Evolutionary conservation across 30 jellyfish, hydroid and myxozoan species (phyloP).

Genomic region (Catostylus mosaicus): DNA sequence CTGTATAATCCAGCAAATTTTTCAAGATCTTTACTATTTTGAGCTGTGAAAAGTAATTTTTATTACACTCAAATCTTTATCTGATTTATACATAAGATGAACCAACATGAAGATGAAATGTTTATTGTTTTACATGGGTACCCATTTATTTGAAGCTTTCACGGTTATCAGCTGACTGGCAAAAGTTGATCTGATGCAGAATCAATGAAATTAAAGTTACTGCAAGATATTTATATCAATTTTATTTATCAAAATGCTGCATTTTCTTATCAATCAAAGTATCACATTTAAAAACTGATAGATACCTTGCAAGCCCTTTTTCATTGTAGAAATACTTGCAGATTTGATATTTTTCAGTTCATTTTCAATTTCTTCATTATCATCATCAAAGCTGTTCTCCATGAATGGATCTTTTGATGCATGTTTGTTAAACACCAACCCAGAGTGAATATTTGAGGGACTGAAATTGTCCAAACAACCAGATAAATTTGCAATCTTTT

Average conservation of each 20-base stretch:
- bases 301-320: too few relatives aligned
- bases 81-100: background rate
- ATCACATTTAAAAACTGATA: too few relatives aligned
- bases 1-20: conserved; percentile 60
- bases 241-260: too few relatives aligned
- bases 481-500: conserved; percentile 50
- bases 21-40: conserved; percentile 25
- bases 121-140: too few relatives aligned
- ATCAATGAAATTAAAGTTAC: too few relatives aligned
- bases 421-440: conserved; percentile 31
- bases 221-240: too few relatives aligned
- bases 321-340: too few relatives aligned
- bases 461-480: conserved; percentile 47
- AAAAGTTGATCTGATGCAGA: too few relatives aligned
- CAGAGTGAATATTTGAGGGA: background rate
- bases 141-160: too few relatives aligned
- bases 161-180: too few relatives aligned
- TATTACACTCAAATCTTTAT: too few relatives aligned
- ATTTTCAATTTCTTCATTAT: conserved; percentile 17
- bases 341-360: background rate
- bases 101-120: background rate
- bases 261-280: too few relatives aligned
- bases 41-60: conserved; percentile 3
- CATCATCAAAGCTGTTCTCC: background rate
- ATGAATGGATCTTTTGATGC: background rate